Percentiles rank a stretch among this genome's conserved stretches.
phyloP scores from a whole-genome alignment of 2,113 vertebrate genomes.

The Tamias sibiricus region DNA sequence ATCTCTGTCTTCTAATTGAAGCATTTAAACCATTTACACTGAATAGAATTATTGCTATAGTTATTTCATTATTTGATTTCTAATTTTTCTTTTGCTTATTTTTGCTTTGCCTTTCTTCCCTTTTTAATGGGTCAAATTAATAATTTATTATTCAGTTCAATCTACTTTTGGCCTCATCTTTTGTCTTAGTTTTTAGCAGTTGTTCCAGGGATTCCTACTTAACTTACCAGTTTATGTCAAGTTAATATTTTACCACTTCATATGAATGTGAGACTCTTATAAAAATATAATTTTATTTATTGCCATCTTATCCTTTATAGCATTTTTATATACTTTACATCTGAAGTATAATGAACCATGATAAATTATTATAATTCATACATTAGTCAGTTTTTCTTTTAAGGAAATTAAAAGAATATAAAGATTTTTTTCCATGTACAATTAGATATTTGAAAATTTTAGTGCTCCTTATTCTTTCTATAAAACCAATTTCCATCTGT shows the following conservation, averaged over 20 bases:
- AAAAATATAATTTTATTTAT: neutral
- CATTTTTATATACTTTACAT: neutral
- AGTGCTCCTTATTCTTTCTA: neutral
- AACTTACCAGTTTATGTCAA: neutral
- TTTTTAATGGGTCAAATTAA: neutral
- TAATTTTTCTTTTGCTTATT: neutral
- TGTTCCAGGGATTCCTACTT: conserved; percentile 9
- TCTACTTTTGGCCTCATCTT: neutral
- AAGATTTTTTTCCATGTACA: neutral
- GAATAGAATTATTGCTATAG: neutral
- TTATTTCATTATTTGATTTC: conserved; percentile 22
- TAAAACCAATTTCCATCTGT: neutral
- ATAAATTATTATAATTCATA: conserved; percentile 11
- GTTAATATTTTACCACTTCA: neutral
- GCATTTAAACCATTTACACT: neutral
- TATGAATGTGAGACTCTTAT: neutral
- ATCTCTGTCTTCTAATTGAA: conserved; percentile 6
- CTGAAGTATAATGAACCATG: neutral
- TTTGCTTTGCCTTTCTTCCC: neutral
- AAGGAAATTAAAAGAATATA: neutral
- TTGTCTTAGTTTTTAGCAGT: neutral
- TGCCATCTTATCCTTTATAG: neutral
- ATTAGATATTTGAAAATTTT: neutral
- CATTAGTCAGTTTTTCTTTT: neutral
- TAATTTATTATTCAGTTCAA: neutral